phyloP scores from a whole-genome alignment of 2,888 invertebrate genomes.

The Epinotia brunnichana region DNA sequence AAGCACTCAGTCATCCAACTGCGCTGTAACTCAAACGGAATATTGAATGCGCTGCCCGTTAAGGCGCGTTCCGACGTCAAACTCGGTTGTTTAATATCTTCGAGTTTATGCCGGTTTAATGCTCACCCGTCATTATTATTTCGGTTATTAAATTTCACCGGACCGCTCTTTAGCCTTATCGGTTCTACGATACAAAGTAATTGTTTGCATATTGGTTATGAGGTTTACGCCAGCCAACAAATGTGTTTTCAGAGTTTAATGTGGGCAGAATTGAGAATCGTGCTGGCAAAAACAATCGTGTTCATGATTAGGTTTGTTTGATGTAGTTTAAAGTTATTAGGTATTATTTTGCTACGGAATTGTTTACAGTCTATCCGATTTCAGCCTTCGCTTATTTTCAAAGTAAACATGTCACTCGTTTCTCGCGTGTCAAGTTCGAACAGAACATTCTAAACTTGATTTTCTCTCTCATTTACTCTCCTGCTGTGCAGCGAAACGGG shows the following conservation, averaged over 20 bases:
- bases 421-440: background rate
- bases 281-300: no score
- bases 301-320: background rate
- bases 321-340: no score
- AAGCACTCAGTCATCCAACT: slow-evolving; percentile 5
- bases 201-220: slow-evolving; percentile 23
- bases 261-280: no score
- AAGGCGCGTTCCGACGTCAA: slow-evolving; percentile 32
- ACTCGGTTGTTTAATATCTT: slow-evolving; percentile 47
- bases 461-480: background rate
- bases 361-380: no score
- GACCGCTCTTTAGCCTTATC: slow-evolving; percentile 20
- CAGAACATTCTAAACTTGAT: background rate
- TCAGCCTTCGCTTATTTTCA: background rate
- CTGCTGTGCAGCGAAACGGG: background rate
- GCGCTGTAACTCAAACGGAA: slow-evolving; percentile 31
- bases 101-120: slow-evolving; percentile 46
- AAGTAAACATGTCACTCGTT: slow-evolving; percentile 3
- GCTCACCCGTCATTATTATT: slow-evolving; percentile 46
- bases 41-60: slow-evolving; percentile 26
- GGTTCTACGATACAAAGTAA: slow-evolving; percentile 1
- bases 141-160: slow-evolving; percentile 48
- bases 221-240: background rate
- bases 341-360: no score
- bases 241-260: background rate